Percentiles rank a stretch among this genome's conserved stretches.
Conservation (phyloP, 2,797 vertebrate genomes). For the Esox lucius region DNA sequence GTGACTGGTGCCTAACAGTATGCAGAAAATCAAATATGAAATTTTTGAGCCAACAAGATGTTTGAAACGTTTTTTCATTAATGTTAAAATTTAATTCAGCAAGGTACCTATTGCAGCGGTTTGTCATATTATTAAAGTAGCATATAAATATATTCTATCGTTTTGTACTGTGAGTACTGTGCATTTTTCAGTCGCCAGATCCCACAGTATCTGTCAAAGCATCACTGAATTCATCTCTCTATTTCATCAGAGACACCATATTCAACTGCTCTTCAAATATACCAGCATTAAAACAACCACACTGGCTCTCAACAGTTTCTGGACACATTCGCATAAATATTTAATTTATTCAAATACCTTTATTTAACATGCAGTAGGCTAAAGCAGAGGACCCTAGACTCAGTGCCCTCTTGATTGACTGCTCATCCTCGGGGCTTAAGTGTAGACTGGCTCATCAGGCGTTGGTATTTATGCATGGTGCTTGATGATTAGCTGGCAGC, state of each 20-base stretch:
- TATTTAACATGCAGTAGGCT: conserved; percentile 3
- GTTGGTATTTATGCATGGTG: conserved; percentile 2
- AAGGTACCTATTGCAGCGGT: no score
- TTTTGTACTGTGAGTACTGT: not conserved
- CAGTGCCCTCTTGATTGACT: not conserved
- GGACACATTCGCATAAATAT: not conserved
- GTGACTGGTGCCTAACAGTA: not conserved
- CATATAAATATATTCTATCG: no score
- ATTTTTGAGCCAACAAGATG: not conserved
- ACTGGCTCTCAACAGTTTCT: not conserved
- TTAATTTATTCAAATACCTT: not conserved
- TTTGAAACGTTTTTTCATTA: no score
- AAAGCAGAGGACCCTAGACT: not conserved
- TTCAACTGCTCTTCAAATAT: not conserved
- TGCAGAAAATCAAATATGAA: not conserved
- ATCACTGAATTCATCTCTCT: not conserved
- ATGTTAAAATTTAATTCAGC: no score
- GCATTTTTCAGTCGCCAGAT: not conserved
- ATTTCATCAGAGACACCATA: not conserved
- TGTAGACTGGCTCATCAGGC: not conserved
- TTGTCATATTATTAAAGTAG: no score
- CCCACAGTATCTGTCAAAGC: not conserved
- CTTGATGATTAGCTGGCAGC: not conserved
- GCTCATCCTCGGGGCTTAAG: not conserved
- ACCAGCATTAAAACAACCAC: no score